A percentile compares a stretch with the other conserved stretches of the same genome.
Evolutionary conservation across 2,888 invertebrate species (phyloP).

Genomic region (Archaeoteleia sp.): DNA sequence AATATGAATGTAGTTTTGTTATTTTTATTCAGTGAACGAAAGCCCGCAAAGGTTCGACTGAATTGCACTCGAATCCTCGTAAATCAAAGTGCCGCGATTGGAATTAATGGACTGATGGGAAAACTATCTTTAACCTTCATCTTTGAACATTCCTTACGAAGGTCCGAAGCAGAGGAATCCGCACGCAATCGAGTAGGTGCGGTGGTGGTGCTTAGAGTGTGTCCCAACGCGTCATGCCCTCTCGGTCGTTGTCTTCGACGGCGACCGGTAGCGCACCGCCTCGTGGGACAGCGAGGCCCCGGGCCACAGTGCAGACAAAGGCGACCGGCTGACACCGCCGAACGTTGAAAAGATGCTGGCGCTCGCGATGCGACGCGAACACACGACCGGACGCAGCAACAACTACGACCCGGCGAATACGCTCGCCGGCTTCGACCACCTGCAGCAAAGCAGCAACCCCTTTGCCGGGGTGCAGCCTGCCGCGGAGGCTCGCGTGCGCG

Average conservation of each 20-base stretch:
- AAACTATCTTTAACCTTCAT: no score
- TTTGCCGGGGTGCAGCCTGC: constrained; percentile 62
- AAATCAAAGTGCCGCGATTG: no score
- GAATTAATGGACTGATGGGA: no score
- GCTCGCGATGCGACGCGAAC: constrained; percentile 74
- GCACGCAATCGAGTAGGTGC: background rate
- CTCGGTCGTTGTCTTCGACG: constrained; percentile 39
- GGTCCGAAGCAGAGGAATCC: no score
- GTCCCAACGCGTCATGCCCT: constrained; percentile 41
- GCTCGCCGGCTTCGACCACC: constrained; percentile 73
- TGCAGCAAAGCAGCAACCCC: constrained; percentile 66
- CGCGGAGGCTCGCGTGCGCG: constrained; percentile 63
- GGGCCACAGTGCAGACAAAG: constrained; percentile 55
- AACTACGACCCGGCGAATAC: constrained; percentile 71
- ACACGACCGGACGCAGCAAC: constrained; percentile 70
- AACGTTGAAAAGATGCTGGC: constrained; percentile 73
- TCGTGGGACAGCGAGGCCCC: constrained; percentile 45
- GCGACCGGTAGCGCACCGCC: constrained; percentile 41
- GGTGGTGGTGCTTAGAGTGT: constrained; percentile 1
- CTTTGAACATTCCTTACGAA: no score
- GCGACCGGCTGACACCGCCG: constrained; percentile 60
- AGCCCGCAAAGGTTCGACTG: no score
- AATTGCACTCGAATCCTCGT: no score
- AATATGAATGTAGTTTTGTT: no score
- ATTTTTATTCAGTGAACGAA: no score